phyloP scores from a whole-genome alignment of 2,797 vertebrate species.

The Xyrichtys novacula region DNA sequence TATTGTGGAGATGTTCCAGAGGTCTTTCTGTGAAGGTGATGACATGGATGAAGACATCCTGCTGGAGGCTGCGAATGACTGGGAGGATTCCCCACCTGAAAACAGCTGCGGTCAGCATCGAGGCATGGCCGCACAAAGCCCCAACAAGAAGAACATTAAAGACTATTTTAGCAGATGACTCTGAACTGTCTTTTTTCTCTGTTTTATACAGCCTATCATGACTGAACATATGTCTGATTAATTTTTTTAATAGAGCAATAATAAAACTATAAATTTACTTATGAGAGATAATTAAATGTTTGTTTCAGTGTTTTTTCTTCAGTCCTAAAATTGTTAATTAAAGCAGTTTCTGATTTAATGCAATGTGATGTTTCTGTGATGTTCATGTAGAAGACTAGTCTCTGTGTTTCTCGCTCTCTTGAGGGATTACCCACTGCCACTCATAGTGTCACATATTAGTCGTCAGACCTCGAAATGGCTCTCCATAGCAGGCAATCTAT shows the following conservation, averaged over 20 bases:
- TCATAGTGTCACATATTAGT: not conserved
- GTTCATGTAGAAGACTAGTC: not conserved
- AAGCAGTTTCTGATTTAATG: not conserved
- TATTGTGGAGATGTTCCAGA: constrained; percentile 93
- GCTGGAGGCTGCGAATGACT: constrained; percentile 85
- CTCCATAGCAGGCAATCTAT: not conserved
- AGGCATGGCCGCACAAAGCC: constrained; percentile 48
- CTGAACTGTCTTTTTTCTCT: not conserved
- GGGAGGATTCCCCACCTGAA: constrained; percentile 77
- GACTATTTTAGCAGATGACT: constrained; percentile 77
- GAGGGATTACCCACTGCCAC: too few relatives aligned
- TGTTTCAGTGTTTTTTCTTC: constrained; percentile 3
- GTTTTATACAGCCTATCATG: constrained; percentile 58
- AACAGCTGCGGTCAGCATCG: constrained; percentile 41
- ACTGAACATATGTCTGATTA: not conserved
- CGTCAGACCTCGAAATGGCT: not conserved
- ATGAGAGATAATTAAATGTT: constrained; percentile 26
- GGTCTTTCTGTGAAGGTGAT: constrained; percentile 86
- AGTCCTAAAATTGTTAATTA: not conserved
- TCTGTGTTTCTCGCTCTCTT: too few relatives aligned
- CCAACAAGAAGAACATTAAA: constrained; percentile 79
- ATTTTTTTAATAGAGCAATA: not conserved
- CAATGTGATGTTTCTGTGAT: not conserved
- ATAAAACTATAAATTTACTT: constrained; percentile 1
- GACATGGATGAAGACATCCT: constrained; percentile 83